Evolutionary conservation across 2,888 invertebrate species (phyloP).

Genomic region (Stomorhina lunata): DNA sequence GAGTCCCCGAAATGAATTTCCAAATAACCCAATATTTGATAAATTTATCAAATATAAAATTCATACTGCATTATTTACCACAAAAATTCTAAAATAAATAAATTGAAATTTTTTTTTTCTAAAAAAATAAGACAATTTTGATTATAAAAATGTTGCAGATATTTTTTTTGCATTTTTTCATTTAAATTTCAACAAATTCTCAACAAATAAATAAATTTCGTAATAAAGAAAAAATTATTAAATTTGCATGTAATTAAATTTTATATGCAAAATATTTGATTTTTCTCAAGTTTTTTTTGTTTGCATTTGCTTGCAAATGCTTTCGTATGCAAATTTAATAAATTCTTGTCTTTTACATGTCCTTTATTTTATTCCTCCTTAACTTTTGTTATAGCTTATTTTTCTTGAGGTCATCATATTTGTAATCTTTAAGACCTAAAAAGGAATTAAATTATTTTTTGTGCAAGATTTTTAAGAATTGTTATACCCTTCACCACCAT

Average conservation of each 20-base stretch:
- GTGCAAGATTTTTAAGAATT: neutral
- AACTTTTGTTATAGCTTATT: neutral
- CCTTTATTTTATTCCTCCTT: neutral
- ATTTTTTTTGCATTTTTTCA: neutral
- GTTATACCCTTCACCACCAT: too few relatives aligned
- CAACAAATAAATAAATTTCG: constrained; percentile 46
- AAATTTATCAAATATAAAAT: neutral
- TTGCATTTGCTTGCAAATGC: neutral
- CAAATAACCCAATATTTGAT: neutral
- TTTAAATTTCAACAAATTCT: constrained; percentile 53
- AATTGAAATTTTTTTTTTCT: constrained; percentile 4
- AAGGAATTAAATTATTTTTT: constrained; percentile 42
- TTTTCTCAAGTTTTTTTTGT: neutral
- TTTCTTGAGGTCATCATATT: constrained; percentile 36
- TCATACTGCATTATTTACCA: constrained; percentile 61
- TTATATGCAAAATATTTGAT: constrained; percentile 54
- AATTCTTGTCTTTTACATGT: constrained; percentile 19
- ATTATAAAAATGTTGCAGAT: constrained; percentile 47
- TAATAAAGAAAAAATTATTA: constrained; percentile 13
- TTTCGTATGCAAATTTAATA: constrained; percentile 54
- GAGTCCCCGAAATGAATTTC: too few relatives aligned
- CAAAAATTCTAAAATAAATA: constrained; percentile 51
- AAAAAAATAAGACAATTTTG: neutral
- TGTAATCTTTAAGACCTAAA: constrained; percentile 7
- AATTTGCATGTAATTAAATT: constrained; percentile 61